Percentiles rank a stretch among this genome's conserved stretches.
These are phyloP conservation scores for Acanthopagrus latus DNA, from an alignment of 2,797 vertebrate species.

Conservation along the genomic window DNA sequence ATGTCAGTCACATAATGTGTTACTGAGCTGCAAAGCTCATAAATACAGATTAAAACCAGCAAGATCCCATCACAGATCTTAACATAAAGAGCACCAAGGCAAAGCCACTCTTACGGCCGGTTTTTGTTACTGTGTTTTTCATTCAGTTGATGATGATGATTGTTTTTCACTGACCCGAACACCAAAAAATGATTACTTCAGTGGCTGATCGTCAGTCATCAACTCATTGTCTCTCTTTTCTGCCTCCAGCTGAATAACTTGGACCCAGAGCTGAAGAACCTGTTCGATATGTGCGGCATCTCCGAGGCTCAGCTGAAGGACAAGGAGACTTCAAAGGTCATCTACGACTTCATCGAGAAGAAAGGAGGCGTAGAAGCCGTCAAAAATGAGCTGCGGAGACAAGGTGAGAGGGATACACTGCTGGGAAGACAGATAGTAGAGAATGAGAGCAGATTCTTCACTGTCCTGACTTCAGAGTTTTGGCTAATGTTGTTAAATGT, in stretches of 20 bases:
- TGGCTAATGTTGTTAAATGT: neutral
- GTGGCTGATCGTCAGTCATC: too few species aligned
- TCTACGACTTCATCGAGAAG: constrained; percentile 99
- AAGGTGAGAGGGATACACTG: constrained; percentile 86
- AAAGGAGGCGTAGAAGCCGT: constrained; percentile 98
- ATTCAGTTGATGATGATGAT: neutral
- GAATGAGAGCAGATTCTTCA: neutral
- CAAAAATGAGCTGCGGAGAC: constrained; percentile 95
- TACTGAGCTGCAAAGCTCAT: constrained; percentile 23
- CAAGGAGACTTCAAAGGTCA: constrained; percentile 98
- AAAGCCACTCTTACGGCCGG: neutral
- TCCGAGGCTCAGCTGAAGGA: constrained; percentile 98
- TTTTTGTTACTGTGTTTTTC: neutral
- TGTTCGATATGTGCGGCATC: constrained; percentile 98
- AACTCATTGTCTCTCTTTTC: neutral
- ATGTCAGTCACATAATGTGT: constrained; percentile 13
- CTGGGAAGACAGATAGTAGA: neutral
- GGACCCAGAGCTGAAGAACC: constrained; percentile 97
- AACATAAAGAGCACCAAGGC: neutral
- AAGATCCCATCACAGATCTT: constrained; percentile 4
- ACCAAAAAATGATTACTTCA: neutral
- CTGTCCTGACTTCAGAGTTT: neutral
- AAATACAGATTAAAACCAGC: constrained; percentile 31
- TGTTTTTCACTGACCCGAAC: neutral
- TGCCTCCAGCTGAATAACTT: constrained; percentile 93